Percentiles rank a stretch among this genome's conserved stretches.
Evolutionary conservation across 2,797 vertebrate genomes (phyloP).

Genomic region (Centropyge bicolor): DNA sequence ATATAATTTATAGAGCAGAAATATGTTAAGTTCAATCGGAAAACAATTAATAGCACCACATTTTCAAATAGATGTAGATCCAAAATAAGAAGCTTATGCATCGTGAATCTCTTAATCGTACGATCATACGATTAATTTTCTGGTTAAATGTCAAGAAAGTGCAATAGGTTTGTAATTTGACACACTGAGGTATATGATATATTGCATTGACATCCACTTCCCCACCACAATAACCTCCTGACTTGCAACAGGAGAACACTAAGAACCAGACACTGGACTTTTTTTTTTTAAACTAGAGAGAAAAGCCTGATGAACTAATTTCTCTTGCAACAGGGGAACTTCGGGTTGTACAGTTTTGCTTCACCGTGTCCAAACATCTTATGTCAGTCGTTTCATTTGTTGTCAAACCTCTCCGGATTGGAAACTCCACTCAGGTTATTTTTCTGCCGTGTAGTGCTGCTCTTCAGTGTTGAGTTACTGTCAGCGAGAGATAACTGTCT

Average conservation of each 20-base stretch:
- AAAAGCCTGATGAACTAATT: conserved; percentile 31
- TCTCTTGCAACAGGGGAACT: conserved; percentile 44
- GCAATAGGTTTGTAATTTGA: conserved; percentile 79
- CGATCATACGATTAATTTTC: conserved; percentile 51
- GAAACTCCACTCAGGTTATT: conserved; percentile 57
- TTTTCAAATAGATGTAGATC: conserved; percentile 48
- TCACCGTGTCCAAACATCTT: conserved; percentile 38
- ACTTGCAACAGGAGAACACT: conserved; percentile 29
- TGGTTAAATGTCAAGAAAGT: conserved; percentile 80
- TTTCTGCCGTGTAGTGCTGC: conserved; percentile 79
- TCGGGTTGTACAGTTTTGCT: conserved; percentile 39
- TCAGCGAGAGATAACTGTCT: conserved; percentile 50
- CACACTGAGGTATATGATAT: conserved; percentile 83
- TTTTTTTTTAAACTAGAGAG: conserved; percentile 2
- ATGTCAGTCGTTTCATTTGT: conserved; percentile 58
- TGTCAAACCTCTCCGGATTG: conserved; percentile 46
- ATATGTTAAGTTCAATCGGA: conserved; percentile 51
- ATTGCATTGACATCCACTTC: conserved; percentile 64
- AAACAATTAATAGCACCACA: conserved; percentile 78
- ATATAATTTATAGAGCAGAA: conserved; percentile 69
- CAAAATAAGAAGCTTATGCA: conserved; percentile 81
- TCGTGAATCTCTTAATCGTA: conserved; percentile 58
- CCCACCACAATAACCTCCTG: conserved; percentile 32
- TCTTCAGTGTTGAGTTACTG: conserved; percentile 68
- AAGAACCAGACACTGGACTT: conserved; percentile 21